Conservation (phyloP, 2,888 invertebrate species). For the Charanyca ferruginea region DNA sequence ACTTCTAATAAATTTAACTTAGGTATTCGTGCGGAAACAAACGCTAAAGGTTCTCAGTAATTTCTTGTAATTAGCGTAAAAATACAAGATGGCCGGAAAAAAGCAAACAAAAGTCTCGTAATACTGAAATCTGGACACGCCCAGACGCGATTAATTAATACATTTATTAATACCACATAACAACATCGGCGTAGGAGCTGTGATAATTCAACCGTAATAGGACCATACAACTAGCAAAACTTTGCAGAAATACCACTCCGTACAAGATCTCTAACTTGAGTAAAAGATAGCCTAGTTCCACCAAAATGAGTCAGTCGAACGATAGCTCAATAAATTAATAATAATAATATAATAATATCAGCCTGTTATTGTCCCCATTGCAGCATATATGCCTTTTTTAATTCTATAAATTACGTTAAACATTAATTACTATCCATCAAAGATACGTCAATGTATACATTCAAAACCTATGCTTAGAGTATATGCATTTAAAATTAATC, state of each 20-base stretch:
- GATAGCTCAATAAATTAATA: background rate
- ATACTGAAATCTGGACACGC: constrained; percentile 53
- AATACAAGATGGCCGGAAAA: constrained; percentile 13
- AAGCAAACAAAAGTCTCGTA: constrained; percentile 39
- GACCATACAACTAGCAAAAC: background rate
- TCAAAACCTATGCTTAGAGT: too few relatives aligned
- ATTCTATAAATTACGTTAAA: too few relatives aligned
- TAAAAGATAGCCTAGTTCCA: background rate
- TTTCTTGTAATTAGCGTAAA: background rate
- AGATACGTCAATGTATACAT: too few relatives aligned
- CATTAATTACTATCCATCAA: too few relatives aligned
- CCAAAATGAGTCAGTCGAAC: too few relatives aligned
- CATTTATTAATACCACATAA: constrained; percentile 63
- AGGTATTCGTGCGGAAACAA: background rate
- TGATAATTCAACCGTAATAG: constrained; percentile 63
- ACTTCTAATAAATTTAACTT: too few relatives aligned
- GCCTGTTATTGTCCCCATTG: too few relatives aligned
- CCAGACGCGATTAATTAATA: constrained; percentile 59
- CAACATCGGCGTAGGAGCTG: constrained; percentile 57
- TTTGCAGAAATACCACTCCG: constrained; percentile 17
- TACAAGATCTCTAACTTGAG: background rate
- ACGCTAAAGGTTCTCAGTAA: background rate
- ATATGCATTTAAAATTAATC: too few relatives aligned
- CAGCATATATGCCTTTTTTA: too few relatives aligned
- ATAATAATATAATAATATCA: too few relatives aligned